Percentiles rank a stretch among this genome's conserved stretches.
Evolutionary conservation across 2,797 vertebrate genomes (phyloP).

Genomic region (Sus cebifrons): DNA sequence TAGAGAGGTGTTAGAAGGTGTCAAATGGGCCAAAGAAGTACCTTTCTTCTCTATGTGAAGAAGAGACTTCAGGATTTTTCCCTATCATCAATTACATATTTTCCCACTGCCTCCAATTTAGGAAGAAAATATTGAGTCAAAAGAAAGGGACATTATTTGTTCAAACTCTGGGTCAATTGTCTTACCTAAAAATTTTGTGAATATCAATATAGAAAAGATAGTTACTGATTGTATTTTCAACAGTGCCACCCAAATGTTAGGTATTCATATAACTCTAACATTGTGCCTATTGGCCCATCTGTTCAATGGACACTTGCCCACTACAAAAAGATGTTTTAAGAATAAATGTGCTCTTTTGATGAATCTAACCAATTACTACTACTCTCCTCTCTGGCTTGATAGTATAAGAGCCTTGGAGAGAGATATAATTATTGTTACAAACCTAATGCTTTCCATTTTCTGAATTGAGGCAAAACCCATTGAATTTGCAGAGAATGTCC

Average conservation of each 20-base stretch:
- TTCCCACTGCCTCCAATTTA: background rate
- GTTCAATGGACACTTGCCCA: slow-evolving; percentile 62
- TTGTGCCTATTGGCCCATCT: slow-evolving; percentile 48
- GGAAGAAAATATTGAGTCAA: slow-evolving; percentile 1
- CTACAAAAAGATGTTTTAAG: slow-evolving; percentile 63
- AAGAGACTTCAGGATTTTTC: background rate
- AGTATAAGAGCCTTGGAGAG: slow-evolving; percentile 67
- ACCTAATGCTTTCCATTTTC: slow-evolving; percentile 74
- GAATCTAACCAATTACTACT: slow-evolving; percentile 76
- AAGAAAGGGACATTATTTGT: background rate
- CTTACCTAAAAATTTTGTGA: slow-evolving; percentile 35
- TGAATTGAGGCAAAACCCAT: slow-evolving; percentile 75
- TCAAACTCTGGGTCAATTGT: background rate
- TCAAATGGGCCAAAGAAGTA: background rate
- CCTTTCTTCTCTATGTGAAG: background rate
- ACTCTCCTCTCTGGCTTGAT: slow-evolving; percentile 60
- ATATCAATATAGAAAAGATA: slow-evolving; percentile 40
- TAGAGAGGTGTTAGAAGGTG: slow-evolving; percentile 13
- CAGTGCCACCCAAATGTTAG: slow-evolving; percentile 36
- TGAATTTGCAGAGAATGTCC: slow-evolving; percentile 75
- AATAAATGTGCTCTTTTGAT: slow-evolving; percentile 75
- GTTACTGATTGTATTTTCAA: slow-evolving; percentile 39
- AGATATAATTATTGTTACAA: slow-evolving; percentile 75
- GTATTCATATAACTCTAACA: slow-evolving; percentile 52
- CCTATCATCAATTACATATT: background rate